These are phyloP conservation scores for Beris chalybata DNA, from an alignment of 2,888 invertebrate species.

Conservation along the genomic window DNA sequence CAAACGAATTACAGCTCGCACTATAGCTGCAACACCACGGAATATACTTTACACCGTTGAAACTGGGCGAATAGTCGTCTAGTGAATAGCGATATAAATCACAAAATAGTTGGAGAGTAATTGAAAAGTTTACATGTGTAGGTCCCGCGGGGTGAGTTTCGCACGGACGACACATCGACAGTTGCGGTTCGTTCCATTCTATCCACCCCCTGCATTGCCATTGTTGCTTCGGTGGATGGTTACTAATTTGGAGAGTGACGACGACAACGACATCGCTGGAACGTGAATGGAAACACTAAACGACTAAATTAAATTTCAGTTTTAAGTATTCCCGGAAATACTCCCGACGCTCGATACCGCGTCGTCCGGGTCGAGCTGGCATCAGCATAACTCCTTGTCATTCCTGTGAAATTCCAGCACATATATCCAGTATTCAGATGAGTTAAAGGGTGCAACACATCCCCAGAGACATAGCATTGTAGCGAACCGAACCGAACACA, in stretches of 20 bases:
- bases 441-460: too few relatives aligned
- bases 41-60: too few relatives aligned
- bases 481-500: too few relatives aligned
- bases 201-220: neutral
- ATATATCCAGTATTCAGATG: too few relatives aligned
- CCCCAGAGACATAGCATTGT: too few relatives aligned
- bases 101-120: constrained; percentile 13
- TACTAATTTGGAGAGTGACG: constrained; percentile 12
- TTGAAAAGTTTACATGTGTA: constrained; percentile 17
- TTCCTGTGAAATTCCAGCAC: too few relatives aligned
- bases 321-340: constrained; percentile 29
- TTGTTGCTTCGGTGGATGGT: constrained; percentile 10
- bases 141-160: neutral
- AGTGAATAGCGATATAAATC: constrained; percentile 11
- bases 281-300: constrained; percentile 35
- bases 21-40: too few relatives aligned
- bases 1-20: too few relatives aligned
- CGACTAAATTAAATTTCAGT: constrained; percentile 34
- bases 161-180: neutral
- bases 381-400: too few relatives aligned
- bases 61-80: too few relatives aligned
- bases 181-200: neutral
- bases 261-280: constrained; percentile 20
- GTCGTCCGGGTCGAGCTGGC: too few relatives aligned
- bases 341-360: too few relatives aligned